Evolutionary conservation across 1,140 invertebrate species (phyloP), one percentile per base, ranked within the genome.

Genomic region (Psilanteris sp.): DNA sequence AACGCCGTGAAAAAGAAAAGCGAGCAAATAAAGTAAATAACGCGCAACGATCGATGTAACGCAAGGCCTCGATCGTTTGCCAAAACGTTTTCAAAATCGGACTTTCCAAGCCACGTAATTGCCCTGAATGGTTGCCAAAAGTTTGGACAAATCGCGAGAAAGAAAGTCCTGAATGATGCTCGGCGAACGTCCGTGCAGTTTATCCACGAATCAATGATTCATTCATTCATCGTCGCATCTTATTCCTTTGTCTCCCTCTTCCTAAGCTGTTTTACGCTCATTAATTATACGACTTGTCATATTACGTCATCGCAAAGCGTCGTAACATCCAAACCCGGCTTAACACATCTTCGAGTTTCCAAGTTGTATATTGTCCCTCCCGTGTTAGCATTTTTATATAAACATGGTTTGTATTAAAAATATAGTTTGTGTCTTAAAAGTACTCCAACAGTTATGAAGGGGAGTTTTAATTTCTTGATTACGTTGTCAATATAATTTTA

Each of bases 191-290:
- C 20, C 16, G 9, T 14, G 27, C n/a, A n/a, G 48, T 67, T 46
- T 20, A 36, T 11, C 31, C 50, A 18, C 16, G 20, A 57, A 70
- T 70, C 66, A 70, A 70, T 70, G 54, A 70, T 59, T 68, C 64
- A 68, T 68, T 68, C 64, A 68, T n/a, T n/a, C n/a, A n/a, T 55
- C 41, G 43, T 31, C 6, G 22, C 57, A 18, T 48, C 48, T 55
- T 39, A 14, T 62, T 22, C 26, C 44, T 48, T 64, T 64, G 32
- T 50, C 13, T 50, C 16, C 39, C 50, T 44, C 29, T 44, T 36
- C 5, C 15, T 18, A 4, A 15, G 11, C 39, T 29, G 9, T 46
- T 55, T 46, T 26, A 15, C 32, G 22, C 55, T 15, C 22, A 55
- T 67, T 67, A 67, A 46, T 36, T 55, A 15, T 9, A 14, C 27